phyloP scores from a whole-genome alignment of 1,140 invertebrate species.

The Sycophila sp. region DNA sequence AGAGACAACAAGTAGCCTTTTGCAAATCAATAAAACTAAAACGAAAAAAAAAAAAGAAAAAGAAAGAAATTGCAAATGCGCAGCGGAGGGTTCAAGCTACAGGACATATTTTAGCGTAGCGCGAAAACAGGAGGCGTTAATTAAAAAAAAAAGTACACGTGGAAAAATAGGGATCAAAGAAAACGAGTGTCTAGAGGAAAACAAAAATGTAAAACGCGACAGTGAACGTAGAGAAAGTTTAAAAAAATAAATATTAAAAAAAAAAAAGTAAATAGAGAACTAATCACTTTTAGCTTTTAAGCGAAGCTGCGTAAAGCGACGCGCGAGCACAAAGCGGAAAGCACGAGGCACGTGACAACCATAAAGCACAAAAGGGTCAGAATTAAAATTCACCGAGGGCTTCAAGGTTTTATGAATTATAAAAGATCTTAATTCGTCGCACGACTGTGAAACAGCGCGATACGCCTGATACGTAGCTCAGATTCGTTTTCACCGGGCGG shows the following conservation, averaged over 20 bases:
- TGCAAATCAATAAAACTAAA: neutral
- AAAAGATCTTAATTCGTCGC: neutral
- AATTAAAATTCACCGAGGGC: neutral
- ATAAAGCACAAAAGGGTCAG: neutral
- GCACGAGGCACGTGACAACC: too few relatives aligned
- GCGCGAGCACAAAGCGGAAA: neutral
- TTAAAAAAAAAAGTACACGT: neutral
- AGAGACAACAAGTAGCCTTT: neutral
- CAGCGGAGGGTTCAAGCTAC: neutral
- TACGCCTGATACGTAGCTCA: too few relatives aligned
- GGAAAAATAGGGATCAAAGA: conserved; percentile 11
- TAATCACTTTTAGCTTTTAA: conserved; percentile 6
- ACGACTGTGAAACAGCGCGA: neutral
- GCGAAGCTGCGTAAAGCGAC: neutral
- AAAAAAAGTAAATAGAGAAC: conserved; percentile 3
- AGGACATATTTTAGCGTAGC: neutral
- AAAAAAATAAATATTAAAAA: neutral
- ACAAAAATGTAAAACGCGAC: neutral
- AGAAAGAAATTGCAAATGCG: neutral
- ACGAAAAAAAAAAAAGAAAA: neutral
- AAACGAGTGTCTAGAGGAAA: neutral
- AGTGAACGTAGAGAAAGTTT: neutral
- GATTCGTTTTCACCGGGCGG: too few relatives aligned
- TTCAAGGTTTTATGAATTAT: neutral
- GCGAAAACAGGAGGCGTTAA: neutral